These are phyloP conservation scores for Patiria miniata DNA, from an alignment of 35 echinoderm and acorn worm genomes.

Conservation along the genomic window DNA sequence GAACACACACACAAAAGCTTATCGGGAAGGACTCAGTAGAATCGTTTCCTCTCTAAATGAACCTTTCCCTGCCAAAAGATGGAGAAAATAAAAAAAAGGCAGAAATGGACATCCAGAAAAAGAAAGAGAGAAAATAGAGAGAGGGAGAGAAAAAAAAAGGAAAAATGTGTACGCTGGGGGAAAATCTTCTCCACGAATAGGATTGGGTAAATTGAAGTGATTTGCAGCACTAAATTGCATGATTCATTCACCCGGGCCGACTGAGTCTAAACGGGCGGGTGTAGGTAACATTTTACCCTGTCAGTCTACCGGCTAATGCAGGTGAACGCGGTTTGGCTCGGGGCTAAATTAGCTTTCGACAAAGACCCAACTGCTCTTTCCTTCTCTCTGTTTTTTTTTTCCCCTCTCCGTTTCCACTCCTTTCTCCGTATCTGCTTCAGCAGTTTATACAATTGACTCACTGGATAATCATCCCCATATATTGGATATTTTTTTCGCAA, in stretches of 20 bases:
- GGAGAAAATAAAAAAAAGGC: neutral
- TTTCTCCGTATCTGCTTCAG: neutral
- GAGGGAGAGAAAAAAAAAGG: conserved; percentile 1
- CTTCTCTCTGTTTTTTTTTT: neutral
- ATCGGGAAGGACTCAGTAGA: neutral
- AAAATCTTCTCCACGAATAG: conserved; percentile 31
- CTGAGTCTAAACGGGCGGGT: conserved; percentile 14
- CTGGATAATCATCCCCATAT: conserved; percentile 7
- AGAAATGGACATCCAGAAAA: neutral
- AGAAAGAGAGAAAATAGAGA: neutral
- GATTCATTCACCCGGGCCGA: conserved; percentile 1
- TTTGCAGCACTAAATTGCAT: conserved; percentile 33
- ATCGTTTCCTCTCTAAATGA: conserved; percentile 15
- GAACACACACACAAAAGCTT: neutral
- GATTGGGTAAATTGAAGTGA: conserved; percentile 33
- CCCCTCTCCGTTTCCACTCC: neutral
- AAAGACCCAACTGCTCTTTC: conserved; percentile 33
- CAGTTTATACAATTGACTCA: neutral
- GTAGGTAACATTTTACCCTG: conserved; percentile 14
- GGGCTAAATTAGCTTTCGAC: conserved; percentile 24
- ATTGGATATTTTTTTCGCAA: neutral
- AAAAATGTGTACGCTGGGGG: conserved; percentile 13
- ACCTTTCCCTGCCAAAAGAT: neutral
- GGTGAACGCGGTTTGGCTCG: conserved; percentile 25
- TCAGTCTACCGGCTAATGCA: conserved; percentile 2